A percentile compares a stretch with the other conserved stretches of the same genome.
Conservation (phyloP, 2,113 vertebrate species). For the Mionectes macconnelli region DNA sequence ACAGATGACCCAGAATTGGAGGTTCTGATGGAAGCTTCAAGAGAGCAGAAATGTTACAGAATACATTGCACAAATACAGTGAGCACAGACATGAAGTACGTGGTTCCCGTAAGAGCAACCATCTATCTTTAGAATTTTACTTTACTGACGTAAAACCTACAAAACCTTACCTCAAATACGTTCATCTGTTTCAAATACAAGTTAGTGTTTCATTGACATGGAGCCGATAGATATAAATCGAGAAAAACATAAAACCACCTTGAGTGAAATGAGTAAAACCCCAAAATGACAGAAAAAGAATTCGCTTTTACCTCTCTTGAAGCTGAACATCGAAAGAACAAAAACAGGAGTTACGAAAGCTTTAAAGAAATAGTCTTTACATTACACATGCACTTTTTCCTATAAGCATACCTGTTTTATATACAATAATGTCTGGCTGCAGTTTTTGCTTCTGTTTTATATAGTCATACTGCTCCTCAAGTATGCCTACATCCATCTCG, state of each 20-base stretch:
- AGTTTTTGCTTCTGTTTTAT: slow-evolving; percentile 75
- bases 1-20: background rate
- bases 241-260: background rate
- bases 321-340: background rate
- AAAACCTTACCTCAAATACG: background rate
- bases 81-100: background rate
- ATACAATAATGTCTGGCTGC: slow-evolving; percentile 72
- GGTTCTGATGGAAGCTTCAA: background rate
- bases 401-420: slow-evolving; percentile 76
- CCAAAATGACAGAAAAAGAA: background rate
- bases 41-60: background rate
- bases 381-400: background rate
- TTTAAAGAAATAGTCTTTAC: background rate
- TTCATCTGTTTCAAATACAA: background rate
- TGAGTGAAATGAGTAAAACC: background rate
- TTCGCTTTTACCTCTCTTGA: background rate
- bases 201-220: background rate
- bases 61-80: background rate
- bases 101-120: background rate
- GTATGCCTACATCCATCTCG: slow-evolving; percentile 78
- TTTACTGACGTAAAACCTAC: background rate
- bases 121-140: background rate
- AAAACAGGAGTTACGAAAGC: background rate
- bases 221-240: background rate
- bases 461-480: slow-evolving; percentile 79